Conservation (phyloP, 2,797 vertebrate genomes). For the Pitangus sulphuratus region DNA sequence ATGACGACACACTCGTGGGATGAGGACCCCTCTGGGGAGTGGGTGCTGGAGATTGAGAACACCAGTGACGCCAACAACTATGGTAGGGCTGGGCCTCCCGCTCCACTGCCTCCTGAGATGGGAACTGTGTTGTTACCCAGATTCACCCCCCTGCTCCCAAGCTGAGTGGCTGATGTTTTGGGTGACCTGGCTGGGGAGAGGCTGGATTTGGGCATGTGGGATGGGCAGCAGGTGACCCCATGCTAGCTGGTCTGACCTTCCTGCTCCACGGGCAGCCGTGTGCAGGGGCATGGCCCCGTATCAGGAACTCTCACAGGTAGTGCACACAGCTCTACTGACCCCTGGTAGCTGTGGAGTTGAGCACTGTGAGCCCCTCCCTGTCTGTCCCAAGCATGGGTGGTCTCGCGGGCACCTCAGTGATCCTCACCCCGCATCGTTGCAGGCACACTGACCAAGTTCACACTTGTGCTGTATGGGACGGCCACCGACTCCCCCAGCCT, state of each 20-base stretch:
- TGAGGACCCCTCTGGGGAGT: conserved; percentile 91
- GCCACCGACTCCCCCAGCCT: conserved; percentile 75
- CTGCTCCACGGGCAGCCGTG: not conserved
- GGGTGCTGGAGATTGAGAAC: conserved; percentile 93
- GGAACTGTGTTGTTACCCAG: accelerated
- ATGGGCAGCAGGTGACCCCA: not conserved
- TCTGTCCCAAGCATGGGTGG: accelerated
- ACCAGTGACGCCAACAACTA: conserved; percentile 82
- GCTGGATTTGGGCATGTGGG: not conserved
- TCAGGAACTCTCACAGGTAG: accelerated
- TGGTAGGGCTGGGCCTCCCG: conserved; percentile 48
- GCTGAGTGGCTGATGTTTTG: not conserved
- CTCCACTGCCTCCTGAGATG: accelerated
- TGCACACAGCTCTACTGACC: not conserved
- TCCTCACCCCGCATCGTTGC: not conserved
- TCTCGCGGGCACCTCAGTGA: accelerated
- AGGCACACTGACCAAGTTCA: conserved; percentile 97
- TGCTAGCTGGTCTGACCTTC: not conserved
- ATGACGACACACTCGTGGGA: conserved; percentile 98
- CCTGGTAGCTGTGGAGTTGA: not conserved
- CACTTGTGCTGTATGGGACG: conserved; percentile 90
- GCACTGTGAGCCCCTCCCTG: accelerated
- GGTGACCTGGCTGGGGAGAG: not conserved
- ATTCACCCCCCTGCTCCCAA: accelerated
- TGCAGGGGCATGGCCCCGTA: accelerated